Conservation (phyloP, 2,797 vertebrate species). For the Jordanella pulchra region DNA sequence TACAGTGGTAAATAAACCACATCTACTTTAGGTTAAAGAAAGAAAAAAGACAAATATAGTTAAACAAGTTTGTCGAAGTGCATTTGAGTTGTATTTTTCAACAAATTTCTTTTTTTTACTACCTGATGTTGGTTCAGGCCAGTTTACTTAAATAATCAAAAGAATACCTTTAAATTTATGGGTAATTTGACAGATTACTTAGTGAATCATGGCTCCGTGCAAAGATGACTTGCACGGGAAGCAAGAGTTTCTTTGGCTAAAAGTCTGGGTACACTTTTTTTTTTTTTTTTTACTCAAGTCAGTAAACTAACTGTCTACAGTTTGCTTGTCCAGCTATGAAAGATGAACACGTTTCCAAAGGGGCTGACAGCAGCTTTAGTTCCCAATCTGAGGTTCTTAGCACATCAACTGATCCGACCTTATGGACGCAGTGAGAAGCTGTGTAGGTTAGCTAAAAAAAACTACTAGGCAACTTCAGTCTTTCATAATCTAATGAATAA, state of each 20-base stretch:
- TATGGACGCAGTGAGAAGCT: background rate
- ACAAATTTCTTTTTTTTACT: background rate
- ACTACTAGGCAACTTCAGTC: background rate
- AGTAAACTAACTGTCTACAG: background rate
- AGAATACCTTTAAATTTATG: background rate
- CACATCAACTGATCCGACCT: background rate
- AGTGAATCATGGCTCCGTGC: background rate
- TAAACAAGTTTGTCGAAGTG: background rate
- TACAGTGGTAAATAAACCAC: too few species aligned
- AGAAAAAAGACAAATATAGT: background rate
- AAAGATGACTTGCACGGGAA: background rate
- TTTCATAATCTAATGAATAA: background rate
- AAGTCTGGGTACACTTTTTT: background rate
- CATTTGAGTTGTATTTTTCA: background rate
- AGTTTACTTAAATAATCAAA: background rate
- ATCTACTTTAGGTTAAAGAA: too few species aligned
- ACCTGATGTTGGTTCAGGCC: background rate
- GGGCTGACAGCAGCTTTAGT: background rate
- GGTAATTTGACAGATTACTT: background rate
- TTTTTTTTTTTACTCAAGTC: background rate
- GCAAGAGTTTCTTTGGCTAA: background rate
- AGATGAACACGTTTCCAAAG: background rate
- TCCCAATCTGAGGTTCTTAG: background rate
- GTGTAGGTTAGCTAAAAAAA: background rate
- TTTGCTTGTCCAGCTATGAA: background rate